Evolutionary conservation across 2,113 vertebrate species (phyloP).

Genomic region (Pao palembangensis): DNA sequence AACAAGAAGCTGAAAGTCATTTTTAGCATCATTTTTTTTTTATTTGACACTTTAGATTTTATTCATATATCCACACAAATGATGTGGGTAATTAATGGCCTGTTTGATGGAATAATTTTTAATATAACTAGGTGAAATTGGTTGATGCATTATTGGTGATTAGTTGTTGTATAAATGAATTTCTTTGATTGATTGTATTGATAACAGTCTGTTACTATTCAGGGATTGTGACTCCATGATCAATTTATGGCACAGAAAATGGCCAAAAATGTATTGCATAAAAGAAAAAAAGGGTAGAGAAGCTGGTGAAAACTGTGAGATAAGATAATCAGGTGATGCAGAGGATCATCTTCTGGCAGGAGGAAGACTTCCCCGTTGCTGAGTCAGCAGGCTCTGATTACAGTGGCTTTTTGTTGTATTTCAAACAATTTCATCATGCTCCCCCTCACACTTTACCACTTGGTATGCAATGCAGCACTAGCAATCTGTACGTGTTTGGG

Average conservation of each 20-base stretch:
- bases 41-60: background rate
- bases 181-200: background rate
- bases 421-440: conserved; percentile 80
- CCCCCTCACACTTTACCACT: conserved; percentile 51
- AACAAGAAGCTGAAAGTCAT: too few species aligned
- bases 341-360: conserved; percentile 66
- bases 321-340: conserved; percentile 67
- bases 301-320: conserved; percentile 46
- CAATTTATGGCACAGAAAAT: too few species aligned
- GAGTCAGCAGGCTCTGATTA: conserved; percentile 72
- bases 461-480: conserved; percentile 71
- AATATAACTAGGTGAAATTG: too few species aligned
- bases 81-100: conserved; percentile 3
- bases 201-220: conserved; percentile 1
- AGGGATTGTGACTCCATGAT: background rate
- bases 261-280: conserved; percentile 46
- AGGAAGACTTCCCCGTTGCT: conserved; percentile 64
- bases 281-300: conserved; percentile 5
- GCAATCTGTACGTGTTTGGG: conserved; percentile 79
- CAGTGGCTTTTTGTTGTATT: conserved; percentile 73
- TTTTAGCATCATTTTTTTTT: too few species aligned
- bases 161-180: background rate
- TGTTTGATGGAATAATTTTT: too few species aligned
- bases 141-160: too few species aligned
- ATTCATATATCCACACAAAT: background rate